Evolutionary conservation across 1,140 invertebrate species (phyloP).

Genomic region (Plutomurus gul): DNA sequence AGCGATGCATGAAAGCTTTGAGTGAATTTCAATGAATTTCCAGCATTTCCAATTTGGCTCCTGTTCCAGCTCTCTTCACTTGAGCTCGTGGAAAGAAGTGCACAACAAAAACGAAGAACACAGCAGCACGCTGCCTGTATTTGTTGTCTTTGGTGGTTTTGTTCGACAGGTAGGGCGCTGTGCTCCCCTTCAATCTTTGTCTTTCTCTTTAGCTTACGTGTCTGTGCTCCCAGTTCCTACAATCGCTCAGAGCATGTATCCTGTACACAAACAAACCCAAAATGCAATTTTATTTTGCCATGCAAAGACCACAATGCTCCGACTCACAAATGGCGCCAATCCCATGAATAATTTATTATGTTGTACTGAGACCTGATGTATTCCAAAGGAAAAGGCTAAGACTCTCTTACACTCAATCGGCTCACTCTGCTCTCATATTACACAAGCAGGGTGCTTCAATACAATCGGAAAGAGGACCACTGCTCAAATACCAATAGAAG

Average conservation of each 20-base stretch:
- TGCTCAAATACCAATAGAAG: too few species aligned
- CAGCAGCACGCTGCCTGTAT: too few species aligned
- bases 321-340: conserved; percentile 12
- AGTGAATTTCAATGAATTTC: conserved; percentile 11
- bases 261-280: not conserved
- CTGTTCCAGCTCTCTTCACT: too few species aligned
- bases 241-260: not conserved
- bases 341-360: conserved; percentile 25
- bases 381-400: not conserved
- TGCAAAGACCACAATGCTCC: not conserved
- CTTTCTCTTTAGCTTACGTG: not conserved
- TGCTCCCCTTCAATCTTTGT: too few species aligned
- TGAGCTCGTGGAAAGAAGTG: too few species aligned
- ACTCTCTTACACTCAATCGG: conserved; percentile 8
- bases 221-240: not conserved
- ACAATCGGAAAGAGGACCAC: too few species aligned
- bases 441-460: too few species aligned
- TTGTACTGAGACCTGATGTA: not conserved
- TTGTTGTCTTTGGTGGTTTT: too few species aligned
- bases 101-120: too few species aligned
- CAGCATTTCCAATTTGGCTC: conserved; percentile 2
- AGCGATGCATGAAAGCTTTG: not conserved
- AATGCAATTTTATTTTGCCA: not conserved
- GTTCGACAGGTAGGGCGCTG: too few species aligned
- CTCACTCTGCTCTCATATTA: not conserved